Evolutionary conservation across 2,113 vertebrate genomes (phyloP).

Genomic region (Gambusia affinis): DNA sequence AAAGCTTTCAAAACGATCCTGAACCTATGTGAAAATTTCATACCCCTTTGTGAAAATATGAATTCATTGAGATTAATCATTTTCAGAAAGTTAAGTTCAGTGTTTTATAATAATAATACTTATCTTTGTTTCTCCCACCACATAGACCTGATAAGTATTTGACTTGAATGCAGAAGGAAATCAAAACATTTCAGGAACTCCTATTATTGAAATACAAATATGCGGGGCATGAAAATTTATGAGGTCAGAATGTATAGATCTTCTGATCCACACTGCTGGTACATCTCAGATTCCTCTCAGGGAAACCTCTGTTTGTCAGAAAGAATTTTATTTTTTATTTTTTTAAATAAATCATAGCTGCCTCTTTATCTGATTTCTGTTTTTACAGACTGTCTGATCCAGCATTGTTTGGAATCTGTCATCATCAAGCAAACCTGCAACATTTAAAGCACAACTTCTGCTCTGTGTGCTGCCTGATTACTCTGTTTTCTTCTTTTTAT

Average conservation of each 20-base stretch:
- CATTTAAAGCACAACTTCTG: background rate
- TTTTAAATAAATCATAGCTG: background rate
- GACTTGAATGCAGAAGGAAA: too few species aligned
- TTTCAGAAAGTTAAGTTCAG: too few species aligned
- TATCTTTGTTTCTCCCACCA: too few species aligned
- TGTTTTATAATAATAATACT: too few species aligned
- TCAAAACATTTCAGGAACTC: too few species aligned
- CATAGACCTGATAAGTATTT: too few species aligned
- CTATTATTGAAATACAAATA: too few species aligned
- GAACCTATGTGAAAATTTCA: too few species aligned
- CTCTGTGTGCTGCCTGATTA: background rate
- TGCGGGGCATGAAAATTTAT: background rate
- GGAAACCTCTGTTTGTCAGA: background rate
- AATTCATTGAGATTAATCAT: too few species aligned
- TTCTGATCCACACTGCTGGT: background rate
- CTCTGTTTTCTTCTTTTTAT: background rate
- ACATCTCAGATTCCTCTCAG: background rate
- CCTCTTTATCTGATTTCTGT: background rate
- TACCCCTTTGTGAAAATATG: too few species aligned
- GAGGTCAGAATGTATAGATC: background rate
- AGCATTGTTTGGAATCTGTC: constrained; percentile 8
- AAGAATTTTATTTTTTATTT: background rate
- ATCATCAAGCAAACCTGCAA: constrained; percentile 6
- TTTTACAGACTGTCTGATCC: background rate
- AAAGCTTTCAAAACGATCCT: too few species aligned